Percentiles rank a stretch among this genome's conserved stretches.
Conservation (phyloP, 2,888 invertebrate species). For the Eupithecia insigniata region DNA sequence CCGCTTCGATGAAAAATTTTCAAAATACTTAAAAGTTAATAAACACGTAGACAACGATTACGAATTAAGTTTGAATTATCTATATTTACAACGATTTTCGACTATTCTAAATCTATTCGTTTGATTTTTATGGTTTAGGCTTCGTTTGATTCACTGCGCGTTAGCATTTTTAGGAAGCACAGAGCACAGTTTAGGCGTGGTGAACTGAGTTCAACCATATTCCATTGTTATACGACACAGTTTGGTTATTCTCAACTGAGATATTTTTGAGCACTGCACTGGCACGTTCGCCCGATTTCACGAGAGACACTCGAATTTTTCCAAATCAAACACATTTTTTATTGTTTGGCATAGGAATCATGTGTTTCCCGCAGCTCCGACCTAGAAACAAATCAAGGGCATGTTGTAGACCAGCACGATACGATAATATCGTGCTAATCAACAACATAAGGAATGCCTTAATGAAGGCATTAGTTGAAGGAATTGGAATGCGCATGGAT, state of each 20-base stretch:
- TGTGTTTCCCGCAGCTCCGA: slow-evolving; percentile 59
- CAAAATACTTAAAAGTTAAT: slow-evolving; percentile 62
- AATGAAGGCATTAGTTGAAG: slow-evolving; percentile 39
- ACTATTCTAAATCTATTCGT: slow-evolving; percentile 43
- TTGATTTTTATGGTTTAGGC: slow-evolving; percentile 47
- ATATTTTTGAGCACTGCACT: slow-evolving; percentile 64
- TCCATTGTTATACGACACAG: slow-evolving; percentile 76
- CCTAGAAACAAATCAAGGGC: slow-evolving; percentile 64
- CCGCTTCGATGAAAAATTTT: slow-evolving; percentile 82
- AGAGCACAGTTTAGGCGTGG: slow-evolving; percentile 74
- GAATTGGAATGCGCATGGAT: slow-evolving; percentile 73
- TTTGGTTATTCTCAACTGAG: slow-evolving; percentile 76
- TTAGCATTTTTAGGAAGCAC: slow-evolving; percentile 73
- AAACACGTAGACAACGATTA: slow-evolving; percentile 75
- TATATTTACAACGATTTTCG: slow-evolving; percentile 63
- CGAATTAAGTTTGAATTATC: slow-evolving; percentile 48
- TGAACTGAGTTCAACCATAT: slow-evolving; percentile 76
- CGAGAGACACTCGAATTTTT: slow-evolving; percentile 63
- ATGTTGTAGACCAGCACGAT: slow-evolving; percentile 61
- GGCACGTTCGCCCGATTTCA: slow-evolving; percentile 74
- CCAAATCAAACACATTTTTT: slow-evolving; percentile 81
- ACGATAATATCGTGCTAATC: slow-evolving; percentile 51
- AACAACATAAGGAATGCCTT: slow-evolving; percentile 50
- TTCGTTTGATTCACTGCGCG: slow-evolving; percentile 63
- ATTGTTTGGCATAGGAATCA: slow-evolving; percentile 66